A percentile compares a stretch with the other conserved stretches of the same genome.
phyloP scores from a whole-genome alignment of 1,140 invertebrate species.

The Drosophila biarmipes region DNA sequence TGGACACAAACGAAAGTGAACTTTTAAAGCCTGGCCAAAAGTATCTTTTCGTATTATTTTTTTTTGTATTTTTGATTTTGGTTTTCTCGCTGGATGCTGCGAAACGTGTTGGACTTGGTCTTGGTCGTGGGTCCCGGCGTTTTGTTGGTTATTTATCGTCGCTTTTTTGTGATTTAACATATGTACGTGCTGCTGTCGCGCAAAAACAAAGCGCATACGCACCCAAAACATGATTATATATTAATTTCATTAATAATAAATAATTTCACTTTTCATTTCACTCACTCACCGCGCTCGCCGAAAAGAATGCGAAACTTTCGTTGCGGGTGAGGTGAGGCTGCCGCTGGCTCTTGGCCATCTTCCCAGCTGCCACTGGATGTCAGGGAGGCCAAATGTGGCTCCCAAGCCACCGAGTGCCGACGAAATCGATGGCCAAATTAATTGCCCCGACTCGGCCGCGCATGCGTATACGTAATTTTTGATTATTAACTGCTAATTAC shows the following conservation, averaged over 20 bases:
- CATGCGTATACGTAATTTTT: constrained; percentile 79
- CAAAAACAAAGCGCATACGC: constrained; percentile 50
- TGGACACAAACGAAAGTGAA: constrained; percentile 82
- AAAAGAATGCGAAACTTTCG: constrained; percentile 77
- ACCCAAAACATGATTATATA: constrained; percentile 70
- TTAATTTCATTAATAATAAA: constrained; percentile 83
- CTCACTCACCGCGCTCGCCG: constrained; percentile 37
- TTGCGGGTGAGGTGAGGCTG: constrained; percentile 62
- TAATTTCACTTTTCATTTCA: constrained; percentile 83
- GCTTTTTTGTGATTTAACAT: constrained; percentile 81
- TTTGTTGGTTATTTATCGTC: constrained; percentile 74
- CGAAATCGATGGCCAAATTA: constrained; percentile 73
- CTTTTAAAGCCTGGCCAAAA: constrained; percentile 72
- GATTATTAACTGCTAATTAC: constrained; percentile 77
- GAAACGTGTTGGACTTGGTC: constrained; percentile 71
- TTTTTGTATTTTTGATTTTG: neutral
- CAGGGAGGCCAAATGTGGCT: constrained; percentile 59
- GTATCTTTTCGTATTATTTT: constrained; percentile 48
- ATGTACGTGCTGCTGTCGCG: constrained; percentile 78
- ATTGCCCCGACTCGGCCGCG: constrained; percentile 61
- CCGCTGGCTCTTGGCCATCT: constrained; percentile 3
- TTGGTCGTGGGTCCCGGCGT: constrained; percentile 38
- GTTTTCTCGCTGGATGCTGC: constrained; percentile 31
- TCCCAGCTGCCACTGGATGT: constrained; percentile 37
- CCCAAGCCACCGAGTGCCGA: constrained; percentile 37